Percentiles rank a stretch among this genome's conserved stretches.
phyloP scores from a whole-genome alignment of 2,113 vertebrate species.

The Sigmodon hispidus region DNA sequence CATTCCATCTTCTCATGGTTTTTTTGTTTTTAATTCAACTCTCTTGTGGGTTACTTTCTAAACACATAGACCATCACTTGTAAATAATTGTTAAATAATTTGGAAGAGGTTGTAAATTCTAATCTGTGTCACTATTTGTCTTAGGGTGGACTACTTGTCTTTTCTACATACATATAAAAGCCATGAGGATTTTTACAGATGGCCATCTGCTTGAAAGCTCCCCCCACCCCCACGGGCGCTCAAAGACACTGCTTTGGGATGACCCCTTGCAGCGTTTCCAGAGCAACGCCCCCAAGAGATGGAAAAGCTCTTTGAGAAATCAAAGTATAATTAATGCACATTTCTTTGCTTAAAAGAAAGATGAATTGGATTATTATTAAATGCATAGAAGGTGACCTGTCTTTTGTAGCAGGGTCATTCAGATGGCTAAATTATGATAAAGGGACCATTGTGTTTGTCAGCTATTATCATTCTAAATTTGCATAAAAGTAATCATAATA shows the following conservation, averaged over 20 bases:
- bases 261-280: conserved; percentile 47
- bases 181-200: neutral
- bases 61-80: neutral
- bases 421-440: conserved; percentile 76
- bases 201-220: conserved; percentile 9
- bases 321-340: conserved; percentile 65
- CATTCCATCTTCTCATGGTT: neutral
- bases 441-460: conserved; percentile 65
- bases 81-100: neutral
- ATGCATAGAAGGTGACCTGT: conserved; percentile 70
- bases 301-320: conserved; percentile 57
- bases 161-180: neutral
- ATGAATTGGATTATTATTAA: conserved; percentile 61
- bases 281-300: neutral
- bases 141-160: neutral
- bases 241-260: conserved; percentile 17
- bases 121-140: neutral
- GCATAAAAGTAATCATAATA: conserved; percentile 78
- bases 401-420: conserved; percentile 74
- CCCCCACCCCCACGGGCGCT: too few species aligned
- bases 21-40: neutral
- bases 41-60: conserved; percentile 3
- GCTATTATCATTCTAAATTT: conserved; percentile 76
- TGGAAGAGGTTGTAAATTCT: neutral
- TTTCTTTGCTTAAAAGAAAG: conserved; percentile 68